Base-by-base conservation (phyloP, 2,113 vertebrate genomes). In the Todiramphus chloris region DNA sequence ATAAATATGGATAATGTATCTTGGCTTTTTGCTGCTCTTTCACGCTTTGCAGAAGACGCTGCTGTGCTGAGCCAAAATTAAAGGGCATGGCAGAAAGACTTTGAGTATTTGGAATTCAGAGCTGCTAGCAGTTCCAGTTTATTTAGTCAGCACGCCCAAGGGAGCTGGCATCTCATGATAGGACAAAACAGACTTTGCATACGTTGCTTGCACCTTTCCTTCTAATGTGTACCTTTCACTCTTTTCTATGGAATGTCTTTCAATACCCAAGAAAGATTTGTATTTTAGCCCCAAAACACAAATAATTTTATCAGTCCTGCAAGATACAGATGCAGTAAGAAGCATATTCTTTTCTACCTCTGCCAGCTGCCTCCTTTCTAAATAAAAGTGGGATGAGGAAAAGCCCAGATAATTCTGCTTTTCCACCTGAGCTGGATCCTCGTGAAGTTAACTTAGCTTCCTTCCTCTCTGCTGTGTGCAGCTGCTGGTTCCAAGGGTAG, bases 1-100 rank as follows among this genome's bases (percentile, higher is more conserved):
- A 89, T 92, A 85, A 97, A 94, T 94, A 84, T 93, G 87, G 66
- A 94, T 89, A 62, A 83, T 41, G 44, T 48, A 58, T 64, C 56
- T 58, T 77, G 60, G 51, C 64, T 60, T 78, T 95, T 68, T 87
- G 68, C 51, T 90, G 60, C 53, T 78, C 79, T 90, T 78, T 44
- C 64, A 87, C 69, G 30, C 56, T 89, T 77, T 96, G 73, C 63
- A 81, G 68, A 50, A 80, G 67, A 24, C 67, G 76, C 73, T 93
- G 64, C 55, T 83, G n/a, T 43, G 55, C 82, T 67, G 80, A 94
- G 73, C 76, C 69, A 75, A 48, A 87, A 60, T 17, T 56, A 78
- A 92, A 93, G 73, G 89, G 73, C 86, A 75, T 10, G 37, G 39
- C 48, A 60, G 69, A 63, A 86, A 83, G n/a, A 24, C 25, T 60